Conservation (phyloP, 2,797 vertebrate species). For the Aldrovandia affinis region DNA sequence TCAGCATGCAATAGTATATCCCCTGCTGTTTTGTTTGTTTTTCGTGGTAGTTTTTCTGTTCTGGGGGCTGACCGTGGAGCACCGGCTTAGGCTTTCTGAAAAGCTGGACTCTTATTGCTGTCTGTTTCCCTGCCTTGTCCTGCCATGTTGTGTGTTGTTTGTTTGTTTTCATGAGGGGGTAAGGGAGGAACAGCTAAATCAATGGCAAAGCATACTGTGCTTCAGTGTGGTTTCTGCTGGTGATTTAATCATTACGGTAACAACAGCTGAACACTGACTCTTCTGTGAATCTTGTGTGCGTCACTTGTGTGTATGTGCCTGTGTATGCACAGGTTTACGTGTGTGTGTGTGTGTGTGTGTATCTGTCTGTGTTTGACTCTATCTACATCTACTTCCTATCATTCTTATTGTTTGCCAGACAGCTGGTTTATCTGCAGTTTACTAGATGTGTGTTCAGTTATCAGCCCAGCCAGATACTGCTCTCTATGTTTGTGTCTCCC, state of each 20-base stretch:
- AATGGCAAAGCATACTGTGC: neutral
- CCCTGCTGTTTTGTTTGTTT: neutral
- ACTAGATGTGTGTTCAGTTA: neutral
- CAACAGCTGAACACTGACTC: conserved; percentile 17
- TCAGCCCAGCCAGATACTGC: neutral
- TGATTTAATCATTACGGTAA: conserved; percentile 13
- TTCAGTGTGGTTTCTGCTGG: neutral
- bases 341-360: conserved; percentile 12
- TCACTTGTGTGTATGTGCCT: neutral
- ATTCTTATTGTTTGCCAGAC: neutral
- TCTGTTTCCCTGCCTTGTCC: neutral
- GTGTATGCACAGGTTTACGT: conserved; percentile 6
- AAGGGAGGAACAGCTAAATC: no score
- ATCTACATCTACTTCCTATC: neutral
- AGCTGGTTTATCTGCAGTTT: neutral
- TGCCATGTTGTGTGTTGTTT: neutral
- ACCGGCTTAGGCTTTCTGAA: neutral
- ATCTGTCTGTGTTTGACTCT: neutral
- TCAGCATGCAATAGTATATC: neutral
- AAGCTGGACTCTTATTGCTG: neutral
- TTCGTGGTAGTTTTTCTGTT: neutral
- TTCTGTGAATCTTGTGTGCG: neutral
- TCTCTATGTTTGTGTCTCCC: neutral
- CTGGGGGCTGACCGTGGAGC: neutral
- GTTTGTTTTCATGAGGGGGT: no score